A percentile compares a stretch with the other conserved stretches of the same genome.
Conservation (phyloP, 1,140 invertebrate genomes). For the Notospermus geniculatus region DNA sequence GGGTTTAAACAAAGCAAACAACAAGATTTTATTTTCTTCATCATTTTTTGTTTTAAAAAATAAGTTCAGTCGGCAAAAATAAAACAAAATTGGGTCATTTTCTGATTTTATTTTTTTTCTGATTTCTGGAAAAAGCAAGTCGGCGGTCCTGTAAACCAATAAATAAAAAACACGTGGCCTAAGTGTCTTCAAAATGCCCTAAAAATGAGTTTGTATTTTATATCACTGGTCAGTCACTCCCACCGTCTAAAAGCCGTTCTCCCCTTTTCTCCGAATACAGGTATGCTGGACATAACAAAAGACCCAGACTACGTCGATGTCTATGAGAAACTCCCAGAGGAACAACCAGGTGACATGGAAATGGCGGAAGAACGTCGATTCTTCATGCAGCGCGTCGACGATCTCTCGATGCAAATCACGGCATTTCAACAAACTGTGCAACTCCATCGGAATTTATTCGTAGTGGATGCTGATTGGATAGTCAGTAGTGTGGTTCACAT, state of each 20-base stretch:
- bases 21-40: no score
- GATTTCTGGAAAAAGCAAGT: no score
- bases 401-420: conserved; percentile 47
- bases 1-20: no score
- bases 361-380: conserved; percentile 42
- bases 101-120: no score
- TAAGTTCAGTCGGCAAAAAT: no score
- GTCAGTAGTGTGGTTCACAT: conserved; percentile 44
- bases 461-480: conserved; percentile 44
- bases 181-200: no score
- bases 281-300: conserved; percentile 47
- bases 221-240: no score
- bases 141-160: no score
- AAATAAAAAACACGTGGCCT: no score
- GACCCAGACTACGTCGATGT: conserved; percentile 45
- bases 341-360: conserved; percentile 35
- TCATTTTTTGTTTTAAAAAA: no score
- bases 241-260: neutral
- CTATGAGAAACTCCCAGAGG: conserved; percentile 38
- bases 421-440: conserved; percentile 39
- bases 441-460: conserved; percentile 45
- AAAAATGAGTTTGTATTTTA: no score
- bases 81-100: no score
- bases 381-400: conserved; percentile 49
- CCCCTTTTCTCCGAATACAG: conserved; percentile 27